Base-by-base conservation (phyloP, 1,140 invertebrate species). In the Trichonephila clavata region DNA sequence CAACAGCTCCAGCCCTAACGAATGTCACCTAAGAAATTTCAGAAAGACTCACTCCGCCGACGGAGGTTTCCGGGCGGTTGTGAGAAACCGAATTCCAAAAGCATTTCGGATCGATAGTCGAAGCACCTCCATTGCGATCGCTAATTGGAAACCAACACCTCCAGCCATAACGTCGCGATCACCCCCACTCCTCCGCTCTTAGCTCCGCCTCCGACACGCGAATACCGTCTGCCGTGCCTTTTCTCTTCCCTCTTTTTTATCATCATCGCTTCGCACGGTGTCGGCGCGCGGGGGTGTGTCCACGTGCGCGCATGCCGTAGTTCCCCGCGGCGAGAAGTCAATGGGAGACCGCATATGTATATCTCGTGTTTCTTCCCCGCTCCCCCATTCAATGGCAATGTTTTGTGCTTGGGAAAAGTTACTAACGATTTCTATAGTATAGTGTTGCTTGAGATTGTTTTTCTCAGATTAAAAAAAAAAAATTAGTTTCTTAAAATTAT, bases 81-180 rank as follows among this genome's bases (percentile, higher is more conserved):
- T 43, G 63, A 63, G 61, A 63, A 16, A 50, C 50, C 20, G 20
- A n/a, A 63, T 63, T n/a, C 63, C 80, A 39, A 57, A 50, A 39
- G 39, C 80, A 83, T 57, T 39, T 18, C 32, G 80, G 39, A 83
- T 77, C 71, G 71, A 77, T 77, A 24, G 71, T 8, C 20, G n/a
- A 24, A 16, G 1, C 14, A 18, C 68, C 24, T 27, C 24, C 20
- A 27, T 8, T 32, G 68, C 68, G n/a, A 20, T 50, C 80, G 20
- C 80, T 83, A 83, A 83, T 83, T 83, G 50, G 80, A 50, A 83
- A 83, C 39, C 39, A 39, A 83, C 80, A 83, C 80, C 80, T 83
- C 80, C 80, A 24, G 80, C 68, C 5, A 71, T 71, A 6, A 8
- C 18, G 24, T 39, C 50, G n/a, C 8, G 10, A 20, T 2, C 71